Percentiles rank a stretch among this genome's conserved stretches.
Evolutionary conservation across 92 coral and sea anemone genomes (phyloP).

Genomic region (Porites evermanni): DNA sequence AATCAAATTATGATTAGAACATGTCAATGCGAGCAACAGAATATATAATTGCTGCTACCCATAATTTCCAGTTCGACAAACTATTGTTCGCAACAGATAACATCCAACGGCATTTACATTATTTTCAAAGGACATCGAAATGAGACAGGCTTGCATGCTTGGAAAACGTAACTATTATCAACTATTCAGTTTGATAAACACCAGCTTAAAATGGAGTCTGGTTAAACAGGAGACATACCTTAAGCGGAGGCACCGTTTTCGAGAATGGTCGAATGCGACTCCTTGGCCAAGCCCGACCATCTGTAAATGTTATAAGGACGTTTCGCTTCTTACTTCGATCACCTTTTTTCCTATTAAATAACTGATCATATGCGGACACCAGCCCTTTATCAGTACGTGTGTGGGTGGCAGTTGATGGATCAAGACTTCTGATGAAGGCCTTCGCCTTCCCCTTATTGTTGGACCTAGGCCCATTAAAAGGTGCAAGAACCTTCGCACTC

Average conservation of each 20-base stretch:
- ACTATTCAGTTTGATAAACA: not conserved
- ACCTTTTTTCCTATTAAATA: constrained; percentile 8
- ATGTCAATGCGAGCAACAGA: too few relatives aligned
- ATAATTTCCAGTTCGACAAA: too few relatives aligned
- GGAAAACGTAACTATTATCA: too few relatives aligned
- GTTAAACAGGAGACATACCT: not conserved
- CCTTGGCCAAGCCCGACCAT: constrained; percentile 30
- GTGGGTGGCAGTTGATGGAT: not conserved
- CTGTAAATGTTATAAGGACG: constrained; percentile 39
- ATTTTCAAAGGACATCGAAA: too few relatives aligned
- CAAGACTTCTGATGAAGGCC: not conserved
- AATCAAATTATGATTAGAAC: too few relatives aligned
- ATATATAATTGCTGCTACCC: too few relatives aligned
- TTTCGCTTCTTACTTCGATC: constrained; percentile 21
- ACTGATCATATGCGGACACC: not conserved
- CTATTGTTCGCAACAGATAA: too few relatives aligned
- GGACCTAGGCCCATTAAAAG: constrained; percentile 6
- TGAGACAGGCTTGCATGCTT: too few relatives aligned
- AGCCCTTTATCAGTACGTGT: constrained; percentile 42
- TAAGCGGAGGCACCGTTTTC: constrained; percentile 10
- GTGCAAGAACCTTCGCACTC: not conserved
- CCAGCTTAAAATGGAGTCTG: not conserved
- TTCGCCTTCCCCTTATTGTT: not conserved
- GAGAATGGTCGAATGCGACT: constrained; percentile 4
- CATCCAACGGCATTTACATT: too few relatives aligned